Conservation (phyloP, 2,888 invertebrate species). For the Lissonota sp. region DNA sequence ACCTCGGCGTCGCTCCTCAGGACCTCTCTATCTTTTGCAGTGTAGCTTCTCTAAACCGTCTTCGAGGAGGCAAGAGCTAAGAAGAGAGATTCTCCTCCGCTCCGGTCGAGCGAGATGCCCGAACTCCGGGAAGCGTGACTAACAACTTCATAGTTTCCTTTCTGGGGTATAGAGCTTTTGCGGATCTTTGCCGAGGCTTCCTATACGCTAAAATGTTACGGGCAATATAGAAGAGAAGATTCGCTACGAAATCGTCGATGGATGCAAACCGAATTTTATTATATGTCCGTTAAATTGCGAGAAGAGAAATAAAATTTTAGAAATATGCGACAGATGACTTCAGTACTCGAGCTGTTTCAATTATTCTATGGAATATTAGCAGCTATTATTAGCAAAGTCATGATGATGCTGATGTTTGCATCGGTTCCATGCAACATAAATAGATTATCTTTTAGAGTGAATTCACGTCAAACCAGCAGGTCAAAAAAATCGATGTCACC, state of each 20-base stretch:
- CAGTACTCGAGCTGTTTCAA: too few species aligned
- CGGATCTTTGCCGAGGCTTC: constrained; percentile 51
- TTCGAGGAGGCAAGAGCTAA: constrained; percentile 8
- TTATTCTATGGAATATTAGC: too few species aligned
- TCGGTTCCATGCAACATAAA: too few species aligned
- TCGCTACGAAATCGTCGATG: not conserved
- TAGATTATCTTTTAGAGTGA: too few species aligned
- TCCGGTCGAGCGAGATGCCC: constrained; percentile 56
- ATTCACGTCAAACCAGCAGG: too few species aligned
- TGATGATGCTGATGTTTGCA: too few species aligned
- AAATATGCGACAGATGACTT: too few species aligned
- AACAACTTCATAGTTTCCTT: constrained; percentile 79
- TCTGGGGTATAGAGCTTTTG: constrained; percentile 63
- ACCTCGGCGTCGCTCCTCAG: constrained; percentile 46
- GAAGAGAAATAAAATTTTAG: too few species aligned
- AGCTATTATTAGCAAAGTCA: too few species aligned
- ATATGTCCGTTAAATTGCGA: too few species aligned
- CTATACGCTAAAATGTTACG: constrained; percentile 44
- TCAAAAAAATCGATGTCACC: too few species aligned
- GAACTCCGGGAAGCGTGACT: constrained; percentile 76
- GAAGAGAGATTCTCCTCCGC: constrained; percentile 50
- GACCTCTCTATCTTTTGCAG: constrained; percentile 10
- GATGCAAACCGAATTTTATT: not conserved
- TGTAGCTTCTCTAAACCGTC: not conserved
- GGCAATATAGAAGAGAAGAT: not conserved